phyloP scores from a whole-genome alignment of 2,797 vertebrate species.

The Phaenicophaeus curvirostris region DNA sequence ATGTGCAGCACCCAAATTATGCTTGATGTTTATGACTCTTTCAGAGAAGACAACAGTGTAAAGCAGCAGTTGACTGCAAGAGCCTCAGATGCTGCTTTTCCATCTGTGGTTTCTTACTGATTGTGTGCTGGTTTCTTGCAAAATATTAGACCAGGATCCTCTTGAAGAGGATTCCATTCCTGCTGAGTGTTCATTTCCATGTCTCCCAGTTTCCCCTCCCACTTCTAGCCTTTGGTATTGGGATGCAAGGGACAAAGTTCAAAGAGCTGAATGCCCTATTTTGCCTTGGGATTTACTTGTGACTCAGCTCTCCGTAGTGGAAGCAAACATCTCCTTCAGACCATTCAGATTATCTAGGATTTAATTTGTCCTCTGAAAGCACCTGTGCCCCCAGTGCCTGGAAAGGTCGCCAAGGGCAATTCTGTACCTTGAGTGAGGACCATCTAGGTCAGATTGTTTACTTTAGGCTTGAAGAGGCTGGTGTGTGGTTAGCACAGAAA shows the following conservation, averaged over 20 bases:
- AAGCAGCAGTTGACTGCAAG: neutral
- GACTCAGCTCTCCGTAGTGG: neutral
- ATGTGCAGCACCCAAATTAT: neutral
- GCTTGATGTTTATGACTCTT: neutral
- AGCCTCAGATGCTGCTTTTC: neutral
- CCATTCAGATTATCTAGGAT: neutral
- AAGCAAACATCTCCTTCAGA: neutral
- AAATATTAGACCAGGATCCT: neutral
- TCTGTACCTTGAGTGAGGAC: neutral
- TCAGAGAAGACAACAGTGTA: neutral
- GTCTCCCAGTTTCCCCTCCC: neutral
- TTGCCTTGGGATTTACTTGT: neutral
- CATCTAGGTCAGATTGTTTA: neutral
- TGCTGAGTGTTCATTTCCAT: neutral
- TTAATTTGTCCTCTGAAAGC: neutral
- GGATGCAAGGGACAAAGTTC: neutral
- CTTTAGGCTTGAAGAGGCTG: neutral
- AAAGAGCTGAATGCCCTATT: neutral
- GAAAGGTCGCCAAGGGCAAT: neutral
- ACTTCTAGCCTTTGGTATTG: neutral
- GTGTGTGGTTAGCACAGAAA: neutral
- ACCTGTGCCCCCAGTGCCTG: neutral
- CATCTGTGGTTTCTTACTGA: neutral
- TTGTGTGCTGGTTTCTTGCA: neutral
- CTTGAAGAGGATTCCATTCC: neutral